Base-by-base conservation (phyloP, 2,888 invertebrate genomes). In the Epinotia nisella region DNA sequence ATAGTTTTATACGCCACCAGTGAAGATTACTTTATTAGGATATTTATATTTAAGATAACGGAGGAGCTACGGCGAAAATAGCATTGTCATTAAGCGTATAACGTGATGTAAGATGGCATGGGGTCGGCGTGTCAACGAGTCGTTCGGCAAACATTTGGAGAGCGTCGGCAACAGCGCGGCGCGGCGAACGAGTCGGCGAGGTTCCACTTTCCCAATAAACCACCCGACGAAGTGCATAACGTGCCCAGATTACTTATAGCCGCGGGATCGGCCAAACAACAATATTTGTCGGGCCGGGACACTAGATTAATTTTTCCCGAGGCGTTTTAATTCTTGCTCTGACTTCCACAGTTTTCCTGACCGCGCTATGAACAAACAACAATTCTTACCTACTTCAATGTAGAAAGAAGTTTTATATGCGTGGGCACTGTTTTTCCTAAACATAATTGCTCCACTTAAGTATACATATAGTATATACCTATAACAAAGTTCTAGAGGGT, bases 191-290 rank as follows among this genome's bases (percentile, higher is more conserved):
- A 76, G 75, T 74, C 74, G 72, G 76, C 78, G 79, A 82, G 76
- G 83, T 86, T 85, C 86, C 85, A 88, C 86, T 87, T 89, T 91
- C 85, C 89, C 90, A 90, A 91, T 90, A 91, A 90, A 90, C 86
- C 85, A 82, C 79, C 85, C 87, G 85, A 80, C 84, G 80, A 84
- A 89, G 89, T 88, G 90, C 88, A 91, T 91, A 90, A 90, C 90
- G 90, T 89, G 89, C 88, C 83, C 86, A 87, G 90, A 91, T 91
- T 92, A 90, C 91, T 90, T 90, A 90, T 88, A 87, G 88, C 89
- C 87, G 79, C 85, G 83, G 85, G 85, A 85, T 83, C 81, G 82
- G 84, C 87, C 90, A 90, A 91, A 91, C 91, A 90, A 92, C 88
- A 91, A 90, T 91, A 90, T 91, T 91, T 90, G 90, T 84, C 85